Conservation (phyloP, 2,888 invertebrate genomes). For the Drepanosiphum platanoidis region DNA sequence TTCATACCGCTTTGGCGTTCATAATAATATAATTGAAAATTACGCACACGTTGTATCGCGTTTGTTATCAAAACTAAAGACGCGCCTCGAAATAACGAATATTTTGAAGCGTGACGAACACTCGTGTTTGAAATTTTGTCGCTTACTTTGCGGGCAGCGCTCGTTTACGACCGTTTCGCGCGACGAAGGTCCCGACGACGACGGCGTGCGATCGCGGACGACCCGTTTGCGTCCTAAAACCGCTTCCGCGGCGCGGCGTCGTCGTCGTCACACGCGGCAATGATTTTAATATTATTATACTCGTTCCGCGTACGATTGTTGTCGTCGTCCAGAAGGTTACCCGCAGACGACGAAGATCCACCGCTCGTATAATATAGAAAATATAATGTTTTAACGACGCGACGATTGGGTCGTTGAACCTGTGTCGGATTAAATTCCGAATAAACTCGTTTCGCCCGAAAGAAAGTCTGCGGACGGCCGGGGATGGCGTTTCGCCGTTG, state of each 20-base stretch:
- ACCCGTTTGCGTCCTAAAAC: neutral
- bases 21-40: no score
- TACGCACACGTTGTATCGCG: no score
- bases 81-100: no score
- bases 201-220: neutral
- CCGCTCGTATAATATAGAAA: neutral
- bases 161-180: no score
- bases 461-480: constrained; percentile 27
- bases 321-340: neutral
- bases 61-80: no score
- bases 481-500: neutral
- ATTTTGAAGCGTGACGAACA: no score
- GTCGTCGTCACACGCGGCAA: neutral
- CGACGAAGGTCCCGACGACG: no score
- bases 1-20: no score
- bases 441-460: constrained; percentile 41
- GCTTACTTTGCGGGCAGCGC: no score
- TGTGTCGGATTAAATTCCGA: neutral
- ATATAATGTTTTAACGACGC: no score
- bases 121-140: no score
- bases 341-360: neutral
- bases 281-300: no score
- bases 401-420: constrained; percentile 51
- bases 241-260: neutral
- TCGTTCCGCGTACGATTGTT: neutral